Percentiles rank a stretch among this genome's conserved stretches.
Evolutionary conservation across 2,797 vertebrate genomes (phyloP).

Genomic region (Clarias fuscus): DNA sequence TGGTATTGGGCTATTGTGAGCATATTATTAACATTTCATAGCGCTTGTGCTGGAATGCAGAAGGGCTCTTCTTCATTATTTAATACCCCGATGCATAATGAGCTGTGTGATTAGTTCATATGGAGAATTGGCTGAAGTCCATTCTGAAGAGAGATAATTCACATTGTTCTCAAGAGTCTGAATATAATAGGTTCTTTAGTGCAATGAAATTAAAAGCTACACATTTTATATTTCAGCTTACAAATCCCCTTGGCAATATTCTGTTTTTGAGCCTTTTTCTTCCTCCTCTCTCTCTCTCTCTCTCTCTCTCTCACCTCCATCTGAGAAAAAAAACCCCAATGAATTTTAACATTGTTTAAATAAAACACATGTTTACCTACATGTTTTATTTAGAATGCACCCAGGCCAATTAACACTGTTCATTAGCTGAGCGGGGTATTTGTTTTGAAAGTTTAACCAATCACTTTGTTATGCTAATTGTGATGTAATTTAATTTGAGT

Average conservation of each 20-base stretch:
- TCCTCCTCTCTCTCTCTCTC: slow-evolving; percentile 51
- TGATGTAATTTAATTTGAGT: slow-evolving; percentile 99
- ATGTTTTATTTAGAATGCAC: slow-evolving; percentile 98
- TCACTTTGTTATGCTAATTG: slow-evolving; percentile 99
- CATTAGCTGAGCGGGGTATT: slow-evolving; percentile 98
- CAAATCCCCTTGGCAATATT: slow-evolving; percentile 94
- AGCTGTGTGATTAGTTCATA: slow-evolving; percentile 99
- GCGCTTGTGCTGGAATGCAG: slow-evolving; percentile 98
- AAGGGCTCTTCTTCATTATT: slow-evolving; percentile 99
- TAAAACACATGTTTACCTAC: slow-evolving; percentile 95
- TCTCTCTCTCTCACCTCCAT: slow-evolving; percentile 58
- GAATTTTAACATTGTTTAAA: slow-evolving; percentile 83
- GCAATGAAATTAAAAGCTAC: slow-evolving; percentile 99
- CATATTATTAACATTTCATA: slow-evolving; percentile 99
- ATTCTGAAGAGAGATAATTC: slow-evolving; percentile 99
- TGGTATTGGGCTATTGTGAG: slow-evolving; percentile 96
- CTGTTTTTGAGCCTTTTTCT: slow-evolving; percentile 55
- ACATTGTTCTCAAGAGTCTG: slow-evolving; percentile 99
- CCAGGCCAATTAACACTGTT: slow-evolving; percentile 96
- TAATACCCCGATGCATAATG: slow-evolving; percentile 99
- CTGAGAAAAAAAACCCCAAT: slow-evolving; percentile 65
- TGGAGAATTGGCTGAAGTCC: slow-evolving; percentile 97
- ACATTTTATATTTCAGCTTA: slow-evolving; percentile 98
- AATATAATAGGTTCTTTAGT: slow-evolving; percentile 99
- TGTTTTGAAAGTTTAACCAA: slow-evolving; percentile 99